These are phyloP conservation scores for Myotis myotis DNA, from an alignment of 2,797 vertebrate species.

Conservation along the genomic window DNA sequence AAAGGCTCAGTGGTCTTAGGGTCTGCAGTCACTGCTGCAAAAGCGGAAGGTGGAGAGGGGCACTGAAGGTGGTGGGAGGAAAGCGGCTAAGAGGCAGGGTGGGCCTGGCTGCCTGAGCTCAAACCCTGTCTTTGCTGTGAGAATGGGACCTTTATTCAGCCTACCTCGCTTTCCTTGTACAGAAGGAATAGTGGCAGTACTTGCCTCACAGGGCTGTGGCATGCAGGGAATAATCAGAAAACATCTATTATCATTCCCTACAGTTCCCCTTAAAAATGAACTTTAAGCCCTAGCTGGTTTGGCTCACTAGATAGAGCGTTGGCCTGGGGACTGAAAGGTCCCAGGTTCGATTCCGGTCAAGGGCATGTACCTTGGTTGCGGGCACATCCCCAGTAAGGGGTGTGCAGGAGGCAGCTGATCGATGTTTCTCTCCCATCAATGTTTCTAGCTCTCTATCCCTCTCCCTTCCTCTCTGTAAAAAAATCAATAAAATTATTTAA, in stretches of 20 bases:
- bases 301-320: no score
- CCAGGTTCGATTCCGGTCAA: no score
- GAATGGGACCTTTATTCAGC: neutral
- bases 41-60: neutral
- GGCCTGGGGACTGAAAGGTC: no score
- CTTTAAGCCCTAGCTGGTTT: no score
- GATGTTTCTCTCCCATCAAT: no score
- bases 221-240: no score
- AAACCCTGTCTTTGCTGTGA: neutral
- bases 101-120: neutral
- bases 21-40: neutral
- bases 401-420: no score
- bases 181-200: neutral
- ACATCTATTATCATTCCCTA: neutral
- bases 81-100: neutral
- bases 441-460: no score
- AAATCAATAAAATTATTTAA: no score
- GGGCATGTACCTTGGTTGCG: no score
- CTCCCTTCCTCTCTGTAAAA: no score
- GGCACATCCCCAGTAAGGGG: no score
- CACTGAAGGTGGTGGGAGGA: neutral
- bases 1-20: neutral
- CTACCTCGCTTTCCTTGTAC: neutral
- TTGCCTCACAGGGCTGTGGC: neutral
- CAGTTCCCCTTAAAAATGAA: accelerated